phyloP scores from a whole-genome alignment of 2,113 vertebrate genomes.

The Ptilonorhynchus violaceus region DNA sequence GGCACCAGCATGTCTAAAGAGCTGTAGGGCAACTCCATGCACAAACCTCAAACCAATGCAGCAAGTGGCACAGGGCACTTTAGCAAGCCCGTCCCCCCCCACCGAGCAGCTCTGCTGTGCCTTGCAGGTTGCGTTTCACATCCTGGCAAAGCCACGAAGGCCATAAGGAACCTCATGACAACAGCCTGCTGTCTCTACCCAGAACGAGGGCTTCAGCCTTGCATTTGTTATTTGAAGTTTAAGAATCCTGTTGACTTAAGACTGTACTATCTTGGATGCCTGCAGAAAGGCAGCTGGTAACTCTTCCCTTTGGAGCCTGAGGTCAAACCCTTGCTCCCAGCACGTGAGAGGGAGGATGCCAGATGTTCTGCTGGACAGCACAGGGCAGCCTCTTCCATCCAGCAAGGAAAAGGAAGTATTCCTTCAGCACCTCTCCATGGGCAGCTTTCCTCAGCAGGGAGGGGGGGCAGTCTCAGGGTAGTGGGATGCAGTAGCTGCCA shows the following conservation, averaged over 20 bases:
- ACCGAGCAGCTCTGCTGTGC: neutral
- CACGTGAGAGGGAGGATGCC: accelerated
- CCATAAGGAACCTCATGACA: neutral
- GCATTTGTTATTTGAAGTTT: neutral
- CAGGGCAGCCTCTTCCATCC: neutral
- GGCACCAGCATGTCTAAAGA: neutral
- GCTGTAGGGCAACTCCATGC: neutral
- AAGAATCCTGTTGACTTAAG: neutral
- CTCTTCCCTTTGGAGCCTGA: neutral
- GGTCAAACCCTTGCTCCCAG: neutral
- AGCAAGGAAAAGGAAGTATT: neutral
- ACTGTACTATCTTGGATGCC: neutral
- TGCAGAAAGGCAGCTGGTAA: neutral
- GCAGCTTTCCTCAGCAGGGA: neutral
- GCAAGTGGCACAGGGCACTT: neutral
- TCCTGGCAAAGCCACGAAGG: neutral
- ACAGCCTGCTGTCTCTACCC: neutral
- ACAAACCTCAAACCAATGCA: neutral
- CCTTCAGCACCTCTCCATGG: neutral
- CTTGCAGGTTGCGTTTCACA: neutral
- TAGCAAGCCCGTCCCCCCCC: neutral
- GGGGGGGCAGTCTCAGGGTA: neutral
- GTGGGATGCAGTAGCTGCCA: neutral
- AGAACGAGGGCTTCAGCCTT: neutral
- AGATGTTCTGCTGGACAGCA: neutral